Percentiles rank a stretch among this genome's conserved stretches.
Conservation (phyloP, 2,888 invertebrate species). For the Lasius platythorax region DNA sequence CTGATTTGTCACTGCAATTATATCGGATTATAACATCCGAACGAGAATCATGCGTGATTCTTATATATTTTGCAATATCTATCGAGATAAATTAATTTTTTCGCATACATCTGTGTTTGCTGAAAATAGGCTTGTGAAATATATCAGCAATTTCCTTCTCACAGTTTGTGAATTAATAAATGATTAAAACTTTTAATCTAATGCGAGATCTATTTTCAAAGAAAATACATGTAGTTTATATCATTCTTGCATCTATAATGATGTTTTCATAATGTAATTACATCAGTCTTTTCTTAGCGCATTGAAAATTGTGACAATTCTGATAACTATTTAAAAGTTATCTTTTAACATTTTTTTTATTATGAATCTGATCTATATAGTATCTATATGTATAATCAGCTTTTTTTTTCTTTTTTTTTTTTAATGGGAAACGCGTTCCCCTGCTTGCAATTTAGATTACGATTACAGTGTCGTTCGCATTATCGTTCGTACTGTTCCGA, state of each 20-base stretch:
- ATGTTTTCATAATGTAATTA: constrained; percentile 10
- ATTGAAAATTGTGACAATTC: not conserved
- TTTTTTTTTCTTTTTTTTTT: too few relatives aligned
- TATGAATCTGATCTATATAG: not conserved
- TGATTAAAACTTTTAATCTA: not conserved
- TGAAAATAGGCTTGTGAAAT: not conserved
- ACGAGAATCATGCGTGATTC: not conserved
- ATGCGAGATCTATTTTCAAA: not conserved
- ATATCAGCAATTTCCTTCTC: not conserved
- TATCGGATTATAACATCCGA: not conserved
- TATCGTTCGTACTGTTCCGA: not conserved
- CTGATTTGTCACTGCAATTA: not conserved
- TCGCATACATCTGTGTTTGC: not conserved
- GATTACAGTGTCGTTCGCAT: not conserved
- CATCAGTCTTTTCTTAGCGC: not conserved
- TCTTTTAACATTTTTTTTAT: not conserved
- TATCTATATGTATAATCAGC: too few relatives aligned
- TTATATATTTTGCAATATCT: not conserved
- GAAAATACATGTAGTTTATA: not conserved
- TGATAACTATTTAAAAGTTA: not conserved
- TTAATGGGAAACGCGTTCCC: not conserved
- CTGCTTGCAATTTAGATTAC: not conserved
- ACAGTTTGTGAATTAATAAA: not conserved
- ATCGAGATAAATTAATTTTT: not conserved
- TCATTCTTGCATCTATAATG: not conserved